Conservation (phyloP, 2,113 vertebrate genomes). For the Excalfactoria chinensis region DNA sequence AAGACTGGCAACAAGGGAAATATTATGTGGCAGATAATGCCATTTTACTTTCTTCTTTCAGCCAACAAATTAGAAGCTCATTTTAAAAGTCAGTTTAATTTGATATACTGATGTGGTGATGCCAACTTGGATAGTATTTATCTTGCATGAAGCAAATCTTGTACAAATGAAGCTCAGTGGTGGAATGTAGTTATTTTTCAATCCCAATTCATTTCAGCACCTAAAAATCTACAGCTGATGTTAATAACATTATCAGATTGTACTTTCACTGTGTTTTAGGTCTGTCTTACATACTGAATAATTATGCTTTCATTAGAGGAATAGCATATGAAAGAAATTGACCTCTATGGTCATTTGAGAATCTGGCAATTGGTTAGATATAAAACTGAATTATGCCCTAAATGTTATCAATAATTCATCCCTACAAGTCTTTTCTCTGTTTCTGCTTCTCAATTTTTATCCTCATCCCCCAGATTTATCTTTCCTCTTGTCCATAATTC, state of each 20-base stretch:
- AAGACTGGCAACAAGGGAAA: not conserved
- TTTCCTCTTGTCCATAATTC: not conserved
- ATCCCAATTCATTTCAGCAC: not conserved
- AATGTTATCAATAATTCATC: not conserved
- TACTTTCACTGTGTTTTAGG: not conserved
- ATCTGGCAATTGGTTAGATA: not conserved
- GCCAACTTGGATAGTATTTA: not conserved
- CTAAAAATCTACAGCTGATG: not conserved
- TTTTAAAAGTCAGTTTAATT: constrained; percentile 4
- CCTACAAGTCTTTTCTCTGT: not conserved
- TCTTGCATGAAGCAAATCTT: not conserved
- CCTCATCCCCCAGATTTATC: not conserved
- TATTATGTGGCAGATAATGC: not conserved
- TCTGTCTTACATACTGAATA: not conserved
- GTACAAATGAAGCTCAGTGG: not conserved
- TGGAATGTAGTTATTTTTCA: not conserved
- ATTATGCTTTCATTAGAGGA: not conserved
- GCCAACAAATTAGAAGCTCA: not conserved
- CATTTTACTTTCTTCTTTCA: not conserved
- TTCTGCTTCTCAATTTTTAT: not conserved
- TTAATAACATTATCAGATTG: not conserved
- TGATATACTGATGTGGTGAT: not conserved
- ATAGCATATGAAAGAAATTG: accelerated
- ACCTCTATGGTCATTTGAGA: not conserved
- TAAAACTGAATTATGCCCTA: not conserved